Evolutionary conservation across 2,113 vertebrate genomes (phyloP).

Genomic region (Carassius gibelio): DNA sequence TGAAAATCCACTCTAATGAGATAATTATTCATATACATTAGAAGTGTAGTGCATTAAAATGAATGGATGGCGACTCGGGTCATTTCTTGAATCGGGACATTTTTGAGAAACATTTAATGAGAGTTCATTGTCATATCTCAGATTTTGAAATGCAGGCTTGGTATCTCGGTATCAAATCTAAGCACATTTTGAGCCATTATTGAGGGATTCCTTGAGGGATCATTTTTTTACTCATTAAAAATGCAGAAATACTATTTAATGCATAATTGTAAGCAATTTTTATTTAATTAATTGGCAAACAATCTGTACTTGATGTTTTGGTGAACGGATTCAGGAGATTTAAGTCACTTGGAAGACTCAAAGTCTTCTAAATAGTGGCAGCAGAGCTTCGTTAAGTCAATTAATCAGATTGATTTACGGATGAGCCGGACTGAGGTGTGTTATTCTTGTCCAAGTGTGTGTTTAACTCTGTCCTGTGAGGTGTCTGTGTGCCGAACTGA

Average conservation of each 20-base stretch:
- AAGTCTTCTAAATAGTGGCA: neutral
- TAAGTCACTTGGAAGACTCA: constrained; percentile 13
- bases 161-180: neutral
- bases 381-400: neutral
- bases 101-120: neutral
- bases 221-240: neutral
- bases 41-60: neutral
- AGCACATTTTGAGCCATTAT: neutral
- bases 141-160: neutral
- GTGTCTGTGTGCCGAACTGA: constrained; percentile 28
- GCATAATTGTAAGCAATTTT: neutral
- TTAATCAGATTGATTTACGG: constrained; percentile 29
- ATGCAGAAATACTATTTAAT: neutral
- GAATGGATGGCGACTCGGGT: neutral
- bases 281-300: neutral
- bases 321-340: neutral
- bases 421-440: constrained; percentile 31
- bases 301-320: neutral
- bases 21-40: neutral
- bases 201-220: neutral
- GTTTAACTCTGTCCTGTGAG: constrained; percentile 30
- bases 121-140: neutral
- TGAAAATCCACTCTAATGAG: neutral
- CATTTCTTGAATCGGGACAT: neutral
- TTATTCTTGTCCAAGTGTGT: constrained; percentile 30